Conservation (phyloP, 2,797 vertebrate genomes). For the Helicolenus hilgendorfi region DNA sequence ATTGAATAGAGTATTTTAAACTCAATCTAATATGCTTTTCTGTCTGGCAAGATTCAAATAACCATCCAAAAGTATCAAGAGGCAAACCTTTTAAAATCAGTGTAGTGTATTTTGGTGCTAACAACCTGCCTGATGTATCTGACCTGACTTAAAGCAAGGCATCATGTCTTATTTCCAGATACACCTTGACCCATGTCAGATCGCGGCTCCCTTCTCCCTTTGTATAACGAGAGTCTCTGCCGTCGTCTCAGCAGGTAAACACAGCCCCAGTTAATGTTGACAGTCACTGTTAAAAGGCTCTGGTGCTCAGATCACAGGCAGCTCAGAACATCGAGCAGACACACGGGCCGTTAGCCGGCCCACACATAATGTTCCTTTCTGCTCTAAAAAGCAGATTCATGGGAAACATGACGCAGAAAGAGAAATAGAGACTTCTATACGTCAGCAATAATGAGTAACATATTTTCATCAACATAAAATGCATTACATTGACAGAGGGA, state of each 20-base stretch:
- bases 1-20: not conserved
- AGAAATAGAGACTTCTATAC: not conserved
- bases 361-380: slow-evolving; percentile 73
- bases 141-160: slow-evolving; percentile 34
- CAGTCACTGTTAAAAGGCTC: slow-evolving; percentile 58
- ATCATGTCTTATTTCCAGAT: slow-evolving; percentile 59
- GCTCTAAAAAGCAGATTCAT: slow-evolving; percentile 80
- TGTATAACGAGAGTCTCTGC: slow-evolving; percentile 18
- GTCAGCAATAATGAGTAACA: not conserved
- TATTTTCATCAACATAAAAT: slow-evolving; percentile 26
- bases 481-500: not conserved
- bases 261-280: slow-evolving; percentile 43
- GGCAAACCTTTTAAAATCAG: slow-evolving; percentile 6
- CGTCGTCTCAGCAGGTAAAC: slow-evolving; percentile 66
- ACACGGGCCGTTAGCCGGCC: slow-evolving; percentile 41
- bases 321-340: slow-evolving; percentile 64
- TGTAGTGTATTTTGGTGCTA: not conserved
- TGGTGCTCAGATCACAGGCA: slow-evolving; percentile 56
- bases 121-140: slow-evolving; percentile 38
- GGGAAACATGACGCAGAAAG: slow-evolving; percentile 34
- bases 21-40: not conserved
- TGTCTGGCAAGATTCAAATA: not conserved
- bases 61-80: not conserved
- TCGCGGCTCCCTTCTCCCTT: slow-evolving; percentile 10
- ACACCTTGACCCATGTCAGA: slow-evolving; percentile 54